A percentile compares a stretch with the other conserved stretches of the same genome.
Evolutionary conservation across 2,888 invertebrate genomes (phyloP).

Genomic region (Netelia fuscicornis): DNA sequence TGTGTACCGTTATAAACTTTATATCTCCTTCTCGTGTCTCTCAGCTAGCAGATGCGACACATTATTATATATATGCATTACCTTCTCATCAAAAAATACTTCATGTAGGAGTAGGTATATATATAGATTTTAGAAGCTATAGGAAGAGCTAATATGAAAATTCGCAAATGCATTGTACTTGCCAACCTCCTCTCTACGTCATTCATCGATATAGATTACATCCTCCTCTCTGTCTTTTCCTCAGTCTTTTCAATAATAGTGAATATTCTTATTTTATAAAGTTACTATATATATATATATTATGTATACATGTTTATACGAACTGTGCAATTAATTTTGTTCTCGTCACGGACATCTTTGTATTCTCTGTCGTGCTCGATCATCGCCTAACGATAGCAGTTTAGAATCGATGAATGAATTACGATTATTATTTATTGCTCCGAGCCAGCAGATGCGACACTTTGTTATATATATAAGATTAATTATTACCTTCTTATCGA

Average conservation of each 20-base stretch:
- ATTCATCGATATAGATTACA: not conserved
- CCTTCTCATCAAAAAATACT: slow-evolving; percentile 27
- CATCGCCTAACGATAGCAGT: not conserved
- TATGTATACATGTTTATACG: no score
- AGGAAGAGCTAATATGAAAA: not conserved
- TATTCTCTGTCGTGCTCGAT: not conserved
- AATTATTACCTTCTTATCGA: slow-evolving; percentile 36
- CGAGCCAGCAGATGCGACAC: not conserved
- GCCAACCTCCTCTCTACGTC: not conserved
- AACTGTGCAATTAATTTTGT: not conserved
- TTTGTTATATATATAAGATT: not conserved
- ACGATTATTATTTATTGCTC: not conserved
- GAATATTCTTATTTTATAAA: no score
- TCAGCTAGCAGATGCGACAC: not conserved
- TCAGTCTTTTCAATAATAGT: not conserved
- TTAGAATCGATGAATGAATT: not conserved
- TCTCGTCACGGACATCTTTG: not conserved
- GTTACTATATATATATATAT: no score
- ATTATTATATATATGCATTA: slow-evolving; percentile 9
- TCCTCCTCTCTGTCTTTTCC: not conserved
- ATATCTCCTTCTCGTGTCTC: slow-evolving; percentile 9
- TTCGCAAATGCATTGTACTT: not conserved
- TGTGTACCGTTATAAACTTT: slow-evolving; percentile 17
- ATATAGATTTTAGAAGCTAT: no score
- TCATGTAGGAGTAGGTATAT: not conserved